Base-by-base conservation (phyloP, 2,797 vertebrate genomes). In the Merluccius polli region DNA sequence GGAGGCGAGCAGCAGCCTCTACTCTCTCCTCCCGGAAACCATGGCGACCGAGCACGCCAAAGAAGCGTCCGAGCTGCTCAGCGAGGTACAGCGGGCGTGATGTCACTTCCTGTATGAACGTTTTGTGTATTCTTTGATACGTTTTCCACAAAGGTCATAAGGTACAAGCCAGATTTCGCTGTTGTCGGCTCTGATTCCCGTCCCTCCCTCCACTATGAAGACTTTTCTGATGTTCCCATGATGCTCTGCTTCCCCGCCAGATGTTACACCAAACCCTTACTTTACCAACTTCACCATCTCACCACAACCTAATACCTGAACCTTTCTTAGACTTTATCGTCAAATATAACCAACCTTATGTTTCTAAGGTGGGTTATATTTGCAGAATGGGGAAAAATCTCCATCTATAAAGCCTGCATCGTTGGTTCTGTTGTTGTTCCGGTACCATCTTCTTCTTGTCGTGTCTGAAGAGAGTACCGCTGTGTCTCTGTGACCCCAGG, bases 11-110 rank as follows among this genome's bases (percentile, higher is more conserved):
- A 3, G 83, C 36, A 87, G 31, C 74, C 81, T 93, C 44, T 91
- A 83, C 80, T 85, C 89, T 68, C 89, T 91, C 86, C 94, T 98
- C 84, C 95, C 96, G 1, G 93, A 94, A 38, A 95, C 96, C 33
- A 88, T 95, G 2, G 94, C 96, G 76, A 94, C 87, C 1, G 95
- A 92, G 72, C 95, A 94, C 30, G 95, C 94, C 0, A 95, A 93
- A 87, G 91, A 95, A 88, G 86, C 93, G 63, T 88, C 85, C 0
- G 73, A 85, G 9, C 44, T 88, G 75, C 90, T 88, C 86, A 93
- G 92, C 0, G 35, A 91, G 83, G 92, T 93, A 69, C 29, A 18
- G 9, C 12, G 18, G 30, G 5, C 4, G 27, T 31, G 27, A 30
- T 31, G 27, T 69, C 31, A 30, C 67, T 69, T 69, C 31, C 31